Evolutionary conservation across 92 coral and sea anemone species (phyloP), one percentile per base, ranked within the genome.

Genomic region (Metridium senile): DNA sequence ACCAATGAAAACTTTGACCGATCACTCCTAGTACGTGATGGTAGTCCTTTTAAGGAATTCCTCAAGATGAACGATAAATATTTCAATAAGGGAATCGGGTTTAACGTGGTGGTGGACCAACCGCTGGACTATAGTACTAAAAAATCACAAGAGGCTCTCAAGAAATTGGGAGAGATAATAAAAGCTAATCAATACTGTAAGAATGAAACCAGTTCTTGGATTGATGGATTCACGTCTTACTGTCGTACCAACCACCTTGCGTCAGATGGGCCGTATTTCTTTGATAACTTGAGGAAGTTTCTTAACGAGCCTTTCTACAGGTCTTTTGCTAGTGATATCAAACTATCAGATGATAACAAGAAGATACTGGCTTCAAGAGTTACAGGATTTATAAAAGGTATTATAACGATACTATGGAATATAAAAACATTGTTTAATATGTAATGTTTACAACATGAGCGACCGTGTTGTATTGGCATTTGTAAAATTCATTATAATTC

Each of bases 1-100:
- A 80, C 87, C 28, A 76, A 81, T 71, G 92, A 93, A 73, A 79
- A 58, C n/a, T 93, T 93, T 62, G 80, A 82, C 70, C 73, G 92
- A 58, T 34, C 80, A 39, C 73, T 89, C 25, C 85, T 92, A 20
- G 91, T 88, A 0, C 87, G 77, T 23, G 94, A 89, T 66, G 85
- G 81, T 49, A 74, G 83, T 10, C 83, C 77, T 52, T 77, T 59
- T 68, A 80, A 76, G 63, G 75, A 75, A 16, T 89, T 85, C 74
- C 54, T 92, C 23, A 66, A 46, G 26, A 82, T 72, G 22, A 52
- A 84, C 46, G 83, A 83, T 35, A 64, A 86, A 29, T 70, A 89
- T 58, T 92, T 85, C 34, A 81, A 78, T 20, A 61, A 46, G 0
- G 32, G 69, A 29, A 70, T 80, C 22, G 79, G 23, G 19, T 93